Conservation (phyloP, 2,797 vertebrate genomes). For the Limosa lapponica region DNA sequence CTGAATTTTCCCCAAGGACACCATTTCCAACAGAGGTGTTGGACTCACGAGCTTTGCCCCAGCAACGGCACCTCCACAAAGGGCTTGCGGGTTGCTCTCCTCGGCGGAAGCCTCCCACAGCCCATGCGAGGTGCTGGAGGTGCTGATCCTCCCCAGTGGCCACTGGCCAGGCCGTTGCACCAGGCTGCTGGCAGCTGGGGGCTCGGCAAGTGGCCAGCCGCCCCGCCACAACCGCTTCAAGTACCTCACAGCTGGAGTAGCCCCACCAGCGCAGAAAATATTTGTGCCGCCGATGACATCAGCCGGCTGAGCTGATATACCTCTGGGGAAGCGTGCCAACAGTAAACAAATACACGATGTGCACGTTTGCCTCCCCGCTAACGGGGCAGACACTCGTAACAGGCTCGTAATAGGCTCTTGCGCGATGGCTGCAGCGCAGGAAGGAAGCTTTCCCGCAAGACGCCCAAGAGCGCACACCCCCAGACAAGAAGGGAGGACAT, state of each 20-base stretch:
- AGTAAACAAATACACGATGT: neutral
- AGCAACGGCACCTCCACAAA: accelerated
- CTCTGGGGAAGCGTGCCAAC: neutral
- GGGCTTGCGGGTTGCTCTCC: neutral
- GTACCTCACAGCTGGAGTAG: neutral
- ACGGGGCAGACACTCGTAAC: neutral
- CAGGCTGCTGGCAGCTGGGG: neutral
- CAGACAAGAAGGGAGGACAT: neutral
- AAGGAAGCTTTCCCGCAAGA: neutral
- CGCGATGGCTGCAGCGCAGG: accelerated
- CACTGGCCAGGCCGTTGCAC: neutral
- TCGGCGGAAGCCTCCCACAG: neutral
- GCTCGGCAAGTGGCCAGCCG: neutral
- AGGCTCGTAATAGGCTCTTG: accelerated
- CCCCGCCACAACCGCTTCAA: neutral
- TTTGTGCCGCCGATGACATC: neutral
- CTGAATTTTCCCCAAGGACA: neutral
- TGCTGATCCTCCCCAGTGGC: neutral
- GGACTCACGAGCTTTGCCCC: accelerated
- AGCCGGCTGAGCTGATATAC: neutral
- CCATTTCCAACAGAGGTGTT: neutral
- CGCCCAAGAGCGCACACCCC: accelerated
- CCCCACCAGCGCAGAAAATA: neutral
- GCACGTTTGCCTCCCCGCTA: accelerated
- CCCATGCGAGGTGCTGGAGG: neutral